Conservation (phyloP, 2,797 vertebrate species). For the Sphaeramia orbicularis region DNA sequence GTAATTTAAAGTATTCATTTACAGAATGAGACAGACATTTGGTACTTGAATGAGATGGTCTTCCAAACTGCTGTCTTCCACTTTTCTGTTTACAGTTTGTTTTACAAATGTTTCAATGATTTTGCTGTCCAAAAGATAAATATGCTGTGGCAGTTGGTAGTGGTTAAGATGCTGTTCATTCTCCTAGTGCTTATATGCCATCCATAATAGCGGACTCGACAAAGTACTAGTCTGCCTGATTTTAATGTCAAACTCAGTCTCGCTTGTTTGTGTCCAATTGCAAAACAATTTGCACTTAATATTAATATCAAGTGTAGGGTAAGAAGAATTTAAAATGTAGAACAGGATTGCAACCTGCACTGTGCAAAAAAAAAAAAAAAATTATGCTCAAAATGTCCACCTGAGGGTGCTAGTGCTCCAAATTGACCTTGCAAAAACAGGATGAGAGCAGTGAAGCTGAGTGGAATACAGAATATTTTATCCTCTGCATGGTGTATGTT, state of each 20-base stretch:
- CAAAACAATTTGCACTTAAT: neutral
- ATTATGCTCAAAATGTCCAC: constrained; percentile 40
- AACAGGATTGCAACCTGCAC: neutral
- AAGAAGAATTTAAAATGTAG: neutral
- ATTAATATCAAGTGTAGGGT: neutral
- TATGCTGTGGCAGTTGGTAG: too few relatives aligned
- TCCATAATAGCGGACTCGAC: too few relatives aligned
- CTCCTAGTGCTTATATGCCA: too few relatives aligned
- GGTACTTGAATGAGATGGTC: too few relatives aligned
- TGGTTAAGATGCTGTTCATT: too few relatives aligned
- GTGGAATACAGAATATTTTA: constrained; percentile 34
- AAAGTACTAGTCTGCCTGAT: too few relatives aligned
- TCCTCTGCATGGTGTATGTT: neutral
- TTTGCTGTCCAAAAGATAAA: too few relatives aligned
- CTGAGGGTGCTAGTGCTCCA: constrained; percentile 67
- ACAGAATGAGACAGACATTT: too few relatives aligned
- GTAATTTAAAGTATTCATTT: too few relatives aligned
- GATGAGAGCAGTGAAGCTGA: constrained; percentile 18
- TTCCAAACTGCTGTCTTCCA: too few relatives aligned
- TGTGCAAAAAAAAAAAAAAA: neutral
- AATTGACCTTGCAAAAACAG: constrained; percentile 23
- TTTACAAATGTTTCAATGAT: too few relatives aligned
- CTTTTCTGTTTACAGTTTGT: too few relatives aligned
- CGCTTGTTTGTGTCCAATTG: neutral
- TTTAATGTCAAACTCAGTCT: neutral